phyloP scores from a whole-genome alignment of 2,888 invertebrate species.

The Andrena chrysosceles region DNA sequence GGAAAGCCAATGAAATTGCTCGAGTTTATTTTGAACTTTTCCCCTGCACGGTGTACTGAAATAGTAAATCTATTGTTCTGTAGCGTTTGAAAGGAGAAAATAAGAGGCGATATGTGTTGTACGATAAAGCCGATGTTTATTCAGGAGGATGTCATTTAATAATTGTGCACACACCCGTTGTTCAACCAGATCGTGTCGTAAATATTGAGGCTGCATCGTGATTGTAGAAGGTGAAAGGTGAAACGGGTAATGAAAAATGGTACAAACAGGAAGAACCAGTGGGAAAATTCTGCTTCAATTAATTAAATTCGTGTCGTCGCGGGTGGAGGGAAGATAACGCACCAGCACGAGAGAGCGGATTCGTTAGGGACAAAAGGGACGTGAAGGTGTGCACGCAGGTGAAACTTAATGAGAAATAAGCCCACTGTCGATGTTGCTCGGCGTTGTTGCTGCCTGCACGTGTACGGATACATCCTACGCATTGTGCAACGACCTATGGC shows the following conservation, averaged over 20 bases:
- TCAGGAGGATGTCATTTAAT: background rate
- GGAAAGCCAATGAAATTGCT: too few species aligned
- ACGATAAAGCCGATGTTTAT: too few species aligned
- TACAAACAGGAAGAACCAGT: background rate
- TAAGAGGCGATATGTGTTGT: too few species aligned
- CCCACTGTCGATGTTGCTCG: conserved; percentile 5
- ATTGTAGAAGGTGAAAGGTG: conserved; percentile 19
- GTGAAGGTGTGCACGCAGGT: background rate
- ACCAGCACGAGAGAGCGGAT: background rate
- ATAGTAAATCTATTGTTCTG: too few species aligned
- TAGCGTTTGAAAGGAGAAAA: too few species aligned
- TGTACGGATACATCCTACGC: conserved; percentile 29
- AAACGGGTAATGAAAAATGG: background rate
- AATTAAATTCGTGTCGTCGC: conserved; percentile 30
- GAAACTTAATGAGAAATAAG: conserved; percentile 33
- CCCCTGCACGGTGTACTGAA: too few species aligned
- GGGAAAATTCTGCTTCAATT: conserved; percentile 29
- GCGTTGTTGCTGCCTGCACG: background rate
- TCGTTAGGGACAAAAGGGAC: background rate
- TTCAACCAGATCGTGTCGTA: background rate
- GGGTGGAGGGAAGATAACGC: background rate
- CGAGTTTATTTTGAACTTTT: too few species aligned
- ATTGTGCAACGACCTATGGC: background rate
- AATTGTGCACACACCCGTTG: background rate
- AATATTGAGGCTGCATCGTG: background rate